Evolutionary conservation across 2,113 vertebrate genomes (phyloP), one percentile per base, ranked within the genome.

Genomic region (Onychostoma macrolepis): DNA sequence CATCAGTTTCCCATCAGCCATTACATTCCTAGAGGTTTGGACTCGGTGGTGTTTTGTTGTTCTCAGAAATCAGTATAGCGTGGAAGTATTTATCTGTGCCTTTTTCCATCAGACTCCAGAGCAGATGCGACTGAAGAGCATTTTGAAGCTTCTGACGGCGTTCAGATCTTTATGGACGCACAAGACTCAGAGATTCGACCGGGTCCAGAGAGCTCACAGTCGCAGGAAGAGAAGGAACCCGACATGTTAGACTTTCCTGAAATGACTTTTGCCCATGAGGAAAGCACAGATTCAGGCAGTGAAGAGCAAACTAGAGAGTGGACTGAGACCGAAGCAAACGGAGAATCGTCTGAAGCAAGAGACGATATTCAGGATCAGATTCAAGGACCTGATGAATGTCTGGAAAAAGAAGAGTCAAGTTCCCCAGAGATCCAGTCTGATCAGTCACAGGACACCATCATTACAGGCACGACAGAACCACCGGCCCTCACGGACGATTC

Each of bases 291-390:
- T 61, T 50, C 24, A 48, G 67, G 15, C 13, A 33, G 13, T 24
- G 21, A 80, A 79, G 21, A 15, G 33, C 33, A 28, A 53, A 86
- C 4, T 13, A 38, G 1, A 4, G 13, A 28, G 36, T 56, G n/a
- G 67, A 67, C 48, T 19, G 82, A 81, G 71, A 48, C 43, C 4
- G 38, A 36, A 43, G 30, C 26, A 0, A 19, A 38, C 17, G 6
- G 15, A 50, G 72, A 19, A 15, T 43, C 17, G 19, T 6, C 6
- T 50, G 5, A 43, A 2, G 36, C 28, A 53, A 53, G 28, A 28
- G 56, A 10, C 38, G 7, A 24, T 69, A 33, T 41, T 78, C 87
- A 82, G 24, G 82, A n/a, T 50, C 75, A 76, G 58, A 77, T 65
- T 80, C 19, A 56, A 86, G 58, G 36, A 36, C 53, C 38, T 69